Evolutionary conservation across 1,140 invertebrate genomes (phyloP).

Genomic region (Brevipalpus yothersi): DNA sequence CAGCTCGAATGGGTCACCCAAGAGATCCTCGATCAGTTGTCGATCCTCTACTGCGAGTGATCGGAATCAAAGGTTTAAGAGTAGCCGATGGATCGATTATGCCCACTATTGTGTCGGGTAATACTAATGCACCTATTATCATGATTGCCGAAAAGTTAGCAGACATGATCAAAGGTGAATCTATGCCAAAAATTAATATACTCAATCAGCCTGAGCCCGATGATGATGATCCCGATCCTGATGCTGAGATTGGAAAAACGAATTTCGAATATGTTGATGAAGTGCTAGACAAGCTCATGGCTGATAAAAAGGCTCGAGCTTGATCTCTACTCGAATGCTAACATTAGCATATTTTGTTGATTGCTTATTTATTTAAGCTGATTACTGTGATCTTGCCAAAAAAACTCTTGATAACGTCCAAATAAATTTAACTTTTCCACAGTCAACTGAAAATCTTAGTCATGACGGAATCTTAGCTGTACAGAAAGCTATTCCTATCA

Average conservation of each 20-base stretch:
- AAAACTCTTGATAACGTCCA: too few species aligned
- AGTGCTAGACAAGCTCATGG: not conserved
- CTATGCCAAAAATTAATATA: not conserved
- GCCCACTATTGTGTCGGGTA: constrained; percentile 43
- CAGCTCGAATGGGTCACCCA: constrained; percentile 51
- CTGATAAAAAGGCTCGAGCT: not conserved
- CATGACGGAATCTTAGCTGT: too few species aligned
- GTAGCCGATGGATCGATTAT: constrained; percentile 53
- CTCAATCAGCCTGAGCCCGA: not conserved
- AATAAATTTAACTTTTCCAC: too few species aligned
- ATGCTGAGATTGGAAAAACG: not conserved
- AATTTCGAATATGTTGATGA: not conserved
- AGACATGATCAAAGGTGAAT: constrained; percentile 1
- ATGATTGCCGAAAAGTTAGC: constrained; percentile 56
- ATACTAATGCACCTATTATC: constrained; percentile 51
- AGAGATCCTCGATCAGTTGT: constrained; percentile 50
- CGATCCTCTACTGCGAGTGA: constrained; percentile 34
- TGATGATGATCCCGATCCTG: not conserved
- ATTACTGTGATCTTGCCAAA: too few species aligned
- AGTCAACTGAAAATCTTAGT: too few species aligned
- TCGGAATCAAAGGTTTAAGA: constrained; percentile 34
- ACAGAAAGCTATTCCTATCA: too few species aligned
- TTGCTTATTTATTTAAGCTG: too few species aligned
- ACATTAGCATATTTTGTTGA: too few species aligned
- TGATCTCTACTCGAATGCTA: too few species aligned